These are phyloP conservation scores for Drosophila putrida DNA, from an alignment of 2,888 invertebrate species.

Conservation along the genomic window DNA sequence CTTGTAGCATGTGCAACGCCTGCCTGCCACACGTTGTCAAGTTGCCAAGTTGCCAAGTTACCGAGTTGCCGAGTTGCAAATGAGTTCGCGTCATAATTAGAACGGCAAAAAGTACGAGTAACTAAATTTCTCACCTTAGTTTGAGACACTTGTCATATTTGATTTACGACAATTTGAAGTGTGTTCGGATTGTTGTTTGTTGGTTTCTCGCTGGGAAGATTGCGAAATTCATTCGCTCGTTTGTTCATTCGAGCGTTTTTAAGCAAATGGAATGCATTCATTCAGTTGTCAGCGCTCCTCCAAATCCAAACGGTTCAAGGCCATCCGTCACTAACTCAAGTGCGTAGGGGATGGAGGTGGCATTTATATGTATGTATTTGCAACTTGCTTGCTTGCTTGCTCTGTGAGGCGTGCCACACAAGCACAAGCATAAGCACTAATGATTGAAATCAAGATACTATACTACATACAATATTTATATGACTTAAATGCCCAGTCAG, in stretches of 20 bases:
- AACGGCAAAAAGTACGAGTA: slow-evolving; percentile 29
- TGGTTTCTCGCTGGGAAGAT: slow-evolving; percentile 17
- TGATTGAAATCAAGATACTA: slow-evolving; percentile 14
- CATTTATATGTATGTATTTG: too few relatives aligned
- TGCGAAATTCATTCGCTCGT: slow-evolving; percentile 17
- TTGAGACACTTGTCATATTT: slow-evolving; percentile 36
- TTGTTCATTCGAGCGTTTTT: slow-evolving; percentile 4
- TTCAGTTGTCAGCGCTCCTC: slow-evolving; percentile 18
- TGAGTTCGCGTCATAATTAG: slow-evolving; percentile 48
- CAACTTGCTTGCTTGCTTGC: not conserved
- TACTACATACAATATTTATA: not conserved
- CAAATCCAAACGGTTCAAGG: slow-evolving; percentile 44
- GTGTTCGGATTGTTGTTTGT: slow-evolving; percentile 27
- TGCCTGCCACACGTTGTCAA: slow-evolving; percentile 12
- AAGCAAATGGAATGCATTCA: slow-evolving; percentile 23
- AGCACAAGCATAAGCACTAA: slow-evolving; percentile 1
- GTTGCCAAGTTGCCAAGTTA: slow-evolving; percentile 24
- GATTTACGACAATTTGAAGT: slow-evolving; percentile 44
- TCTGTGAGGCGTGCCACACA: not conserved
- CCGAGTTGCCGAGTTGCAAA: slow-evolving; percentile 29
- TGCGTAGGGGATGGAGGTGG: slow-evolving; percentile 4
- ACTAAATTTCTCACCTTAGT: slow-evolving; percentile 37
- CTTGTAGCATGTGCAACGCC: slow-evolving; percentile 28
- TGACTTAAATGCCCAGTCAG: slow-evolving; percentile 17
- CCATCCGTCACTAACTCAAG: slow-evolving; percentile 16